Base-by-base conservation (phyloP, 1,140 invertebrate species). In the Brachionus manjavacas region DNA sequence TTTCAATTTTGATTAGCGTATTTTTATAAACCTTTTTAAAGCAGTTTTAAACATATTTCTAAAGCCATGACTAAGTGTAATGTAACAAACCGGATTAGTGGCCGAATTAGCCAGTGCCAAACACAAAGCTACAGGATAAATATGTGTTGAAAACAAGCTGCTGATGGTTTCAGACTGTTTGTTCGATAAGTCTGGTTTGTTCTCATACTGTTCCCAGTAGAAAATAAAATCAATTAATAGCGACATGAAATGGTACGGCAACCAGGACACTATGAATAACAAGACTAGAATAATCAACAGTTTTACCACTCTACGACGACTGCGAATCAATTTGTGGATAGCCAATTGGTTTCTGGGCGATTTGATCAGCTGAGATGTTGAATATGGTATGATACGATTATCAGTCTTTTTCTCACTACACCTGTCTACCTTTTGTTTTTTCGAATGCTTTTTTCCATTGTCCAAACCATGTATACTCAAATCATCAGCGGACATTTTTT, bases 261-360 rank as follows among this genome's bases (percentile, higher is more conserved):
- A 52, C 60, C 81, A 46, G 1, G 81, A 68, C 8, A 83, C 8
- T 23, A 72, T 52, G 23, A 83, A 83, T 16, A 83, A 49, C 23
- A 83, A 35, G 14, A 83, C 81, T 8, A 83, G 20, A 70, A 70
- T 72, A 39, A 83, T 83, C 52, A 83, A 55, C 3, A 83, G 35
- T 35, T 83, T 83, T 20, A 83, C 64, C 14, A 83, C 81, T 68
- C 81, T 64, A 6, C 81, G 81, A 70, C 81, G 60, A 83, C 81
- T 83, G 66, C 52, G 20, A 16, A 83, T 68, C 31, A 83, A 23
- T 39, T 68, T 60, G 25, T 81, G 52, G 2, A 81, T 68, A 3
- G 79, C 79, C 25, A 68, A 49, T 76, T 76, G 72, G 20, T 76
- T 76, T 23, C 41, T 49, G 9, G 41, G 16, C n/a, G 72, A 49